phyloP scores from a whole-genome alignment of 2,797 vertebrate species.

The Ptychadena robeensis region DNA sequence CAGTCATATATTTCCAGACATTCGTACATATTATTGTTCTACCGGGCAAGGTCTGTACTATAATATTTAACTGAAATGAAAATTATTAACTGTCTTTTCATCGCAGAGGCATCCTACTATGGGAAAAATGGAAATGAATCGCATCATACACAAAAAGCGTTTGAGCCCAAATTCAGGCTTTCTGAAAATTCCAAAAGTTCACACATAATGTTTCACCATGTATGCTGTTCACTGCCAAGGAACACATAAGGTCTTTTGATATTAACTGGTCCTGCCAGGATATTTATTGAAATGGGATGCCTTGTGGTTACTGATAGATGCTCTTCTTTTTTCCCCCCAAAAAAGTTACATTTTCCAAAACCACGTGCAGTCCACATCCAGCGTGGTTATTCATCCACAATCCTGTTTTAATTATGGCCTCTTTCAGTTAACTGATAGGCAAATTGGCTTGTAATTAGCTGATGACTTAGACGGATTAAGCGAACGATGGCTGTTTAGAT shows the following conservation, averaged over 20 bases:
- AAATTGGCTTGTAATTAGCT: conserved; percentile 54
- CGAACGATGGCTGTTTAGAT: conserved; percentile 39
- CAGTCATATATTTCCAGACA: neutral
- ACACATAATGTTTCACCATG: conserved; percentile 52
- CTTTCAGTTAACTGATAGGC: conserved; percentile 15
- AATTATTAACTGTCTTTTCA: conserved; percentile 33
- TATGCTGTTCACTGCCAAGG: neutral
- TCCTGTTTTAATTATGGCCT: conserved; percentile 33
- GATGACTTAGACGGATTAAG: conserved; percentile 46
- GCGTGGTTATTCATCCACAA: conserved; percentile 28
- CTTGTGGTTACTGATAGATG: conserved; percentile 35
- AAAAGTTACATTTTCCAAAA: neutral
- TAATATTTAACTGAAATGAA: conserved; percentile 1
- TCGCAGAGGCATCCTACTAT: neutral
- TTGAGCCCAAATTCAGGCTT: conserved; percentile 13
- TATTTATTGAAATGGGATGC: conserved; percentile 50
- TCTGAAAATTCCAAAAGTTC: conserved; percentile 35
- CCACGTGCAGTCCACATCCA: conserved; percentile 11
- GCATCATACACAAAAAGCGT: conserved; percentile 25
- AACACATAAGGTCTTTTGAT: conserved; percentile 42
- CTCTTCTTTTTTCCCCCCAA: neutral
- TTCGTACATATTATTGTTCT: neutral
- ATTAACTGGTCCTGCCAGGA: conserved; percentile 36
- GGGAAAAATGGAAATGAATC: conserved; percentile 32
- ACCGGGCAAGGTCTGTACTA: neutral